Evolutionary conservation across 2,113 vertebrate species (phyloP), one percentile per base, ranked within the genome.

Genomic region (Myotis yumanensis): DNA sequence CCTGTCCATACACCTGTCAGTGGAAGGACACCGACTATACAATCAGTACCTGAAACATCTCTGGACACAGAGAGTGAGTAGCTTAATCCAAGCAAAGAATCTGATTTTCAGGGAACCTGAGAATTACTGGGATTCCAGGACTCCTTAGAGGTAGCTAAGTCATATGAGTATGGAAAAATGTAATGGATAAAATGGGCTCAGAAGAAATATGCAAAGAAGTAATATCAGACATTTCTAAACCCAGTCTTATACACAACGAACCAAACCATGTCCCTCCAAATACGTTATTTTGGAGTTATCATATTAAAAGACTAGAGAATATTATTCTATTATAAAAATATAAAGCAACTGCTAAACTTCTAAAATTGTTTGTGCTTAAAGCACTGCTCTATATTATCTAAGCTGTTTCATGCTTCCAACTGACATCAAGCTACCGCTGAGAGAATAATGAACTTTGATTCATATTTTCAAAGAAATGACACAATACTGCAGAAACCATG

Each of bases 1-100:
- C 98, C 98, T 59, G 99, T 98, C 98, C 99, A 99, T 17, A 99
- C 99, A 96, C 99, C 99, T 99, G 90, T 54, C 92, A 96, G 76
- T 0, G 95, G 64, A 95, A 95, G 68, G 81, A 83, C 73, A 96
- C 93, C 96, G 79, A 95, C 75, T 92, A 92, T 90, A 98, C 35
- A 93, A 95, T 97, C 93, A 93, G 59, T 92, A 77, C 91, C 7
- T 95, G 90, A 75, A 97, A 85, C 54, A 88, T 71, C 68, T 66
- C 72, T 76, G 2, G 52, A 86, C 18, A 35, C 43, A 80, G 32
- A 77, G 9, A 91, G 7, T 69, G 5, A 75, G 77, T 8, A 10
- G n/a, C 57, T 80, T 72, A 30, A 62, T n/a, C 23, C 43, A 46
- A 4, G 3, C 40, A 43, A 91, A 20, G 46, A 75, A 52, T 76